Percentiles rank a stretch among this genome's conserved stretches.
phyloP scores from a whole-genome alignment of 1,140 invertebrate genomes.

The Aphaenogaster floridana region DNA sequence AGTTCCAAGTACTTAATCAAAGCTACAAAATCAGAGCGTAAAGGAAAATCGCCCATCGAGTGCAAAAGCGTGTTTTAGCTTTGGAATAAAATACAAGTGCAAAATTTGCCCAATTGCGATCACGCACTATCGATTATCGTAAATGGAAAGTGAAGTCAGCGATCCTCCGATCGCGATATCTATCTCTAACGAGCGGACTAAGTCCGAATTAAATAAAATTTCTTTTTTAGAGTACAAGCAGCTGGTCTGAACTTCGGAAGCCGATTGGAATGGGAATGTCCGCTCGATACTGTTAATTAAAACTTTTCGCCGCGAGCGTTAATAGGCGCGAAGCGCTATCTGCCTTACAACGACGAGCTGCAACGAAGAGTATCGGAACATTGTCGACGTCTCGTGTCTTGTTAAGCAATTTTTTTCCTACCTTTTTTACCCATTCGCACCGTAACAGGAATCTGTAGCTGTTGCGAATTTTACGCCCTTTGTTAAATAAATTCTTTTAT shows the following conservation, averaged over 20 bases:
- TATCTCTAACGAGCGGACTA: slow-evolving; percentile 18
- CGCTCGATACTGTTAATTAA: slow-evolving; percentile 72
- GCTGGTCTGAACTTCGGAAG: neutral
- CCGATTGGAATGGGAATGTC: neutral
- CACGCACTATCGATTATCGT: slow-evolving; percentile 41
- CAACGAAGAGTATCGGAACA: slow-evolving; percentile 67
- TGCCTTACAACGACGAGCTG: slow-evolving; percentile 26
- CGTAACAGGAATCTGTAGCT: slow-evolving; percentile 35
- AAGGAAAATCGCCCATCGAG: slow-evolving; percentile 71
- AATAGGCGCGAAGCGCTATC: slow-evolving; percentile 54
- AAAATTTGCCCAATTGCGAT: slow-evolving; percentile 36
- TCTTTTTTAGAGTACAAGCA: slow-evolving; percentile 29
- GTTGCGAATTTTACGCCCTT: slow-evolving; percentile 15
- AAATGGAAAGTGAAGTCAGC: slow-evolving; percentile 3
- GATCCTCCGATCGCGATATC: neutral
- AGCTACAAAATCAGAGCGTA: slow-evolving; percentile 62
- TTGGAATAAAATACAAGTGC: slow-evolving; percentile 67
- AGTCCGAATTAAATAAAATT: slow-evolving; percentile 50
- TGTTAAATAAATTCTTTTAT: slow-evolving; percentile 31
- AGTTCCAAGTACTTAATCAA: slow-evolving; percentile 18
- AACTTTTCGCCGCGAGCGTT: slow-evolving; percentile 58
- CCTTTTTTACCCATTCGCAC: slow-evolving; percentile 41
- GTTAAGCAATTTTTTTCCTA: slow-evolving; percentile 51
- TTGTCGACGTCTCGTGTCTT: slow-evolving; percentile 64
- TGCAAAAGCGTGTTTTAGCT: slow-evolving; percentile 69